Evolutionary conservation across 2,113 vertebrate species (phyloP).

Genomic region (Oplegnathus fasciatus): DNA sequence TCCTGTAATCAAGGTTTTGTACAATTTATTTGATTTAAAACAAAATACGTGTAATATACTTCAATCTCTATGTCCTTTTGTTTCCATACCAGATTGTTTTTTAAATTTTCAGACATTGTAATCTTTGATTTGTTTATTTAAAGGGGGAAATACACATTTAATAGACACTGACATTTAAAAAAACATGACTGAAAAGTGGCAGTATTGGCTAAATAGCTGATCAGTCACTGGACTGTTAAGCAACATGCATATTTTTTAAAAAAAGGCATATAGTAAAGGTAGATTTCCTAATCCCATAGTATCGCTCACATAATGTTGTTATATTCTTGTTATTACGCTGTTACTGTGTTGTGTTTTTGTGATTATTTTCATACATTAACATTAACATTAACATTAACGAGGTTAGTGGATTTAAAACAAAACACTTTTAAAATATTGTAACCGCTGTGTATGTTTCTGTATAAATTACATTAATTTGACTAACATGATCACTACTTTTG

Average conservation of each 20-base stretch:
- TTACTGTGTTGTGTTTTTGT: neutral
- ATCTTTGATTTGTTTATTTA: neutral
- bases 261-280: neutral
- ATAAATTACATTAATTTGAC: slow-evolving; percentile 29
- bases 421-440: neutral
- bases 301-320: neutral
- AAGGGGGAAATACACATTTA: neutral
- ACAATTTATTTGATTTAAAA: no score
- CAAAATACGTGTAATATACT: no score
- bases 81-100: neutral
- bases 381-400: no score
- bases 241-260: neutral
- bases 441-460: slow-evolving; percentile 11
- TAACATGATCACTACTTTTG: slow-evolving; percentile 36
- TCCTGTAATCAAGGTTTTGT: neutral
- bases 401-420: neutral
- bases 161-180: neutral
- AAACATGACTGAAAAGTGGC: neutral
- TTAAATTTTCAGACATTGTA: neutral
- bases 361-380: neutral
- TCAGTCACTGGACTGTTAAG: neutral
- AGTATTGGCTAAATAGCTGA: neutral
- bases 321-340: neutral
- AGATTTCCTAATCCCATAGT: neutral
- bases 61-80: neutral